Percentiles rank a stretch among this genome's conserved stretches.
These are phyloP conservation scores for Tympanuchus pallidicinctus DNA, from an alignment of 2,113 vertebrate genomes.

Conservation along the genomic window DNA sequence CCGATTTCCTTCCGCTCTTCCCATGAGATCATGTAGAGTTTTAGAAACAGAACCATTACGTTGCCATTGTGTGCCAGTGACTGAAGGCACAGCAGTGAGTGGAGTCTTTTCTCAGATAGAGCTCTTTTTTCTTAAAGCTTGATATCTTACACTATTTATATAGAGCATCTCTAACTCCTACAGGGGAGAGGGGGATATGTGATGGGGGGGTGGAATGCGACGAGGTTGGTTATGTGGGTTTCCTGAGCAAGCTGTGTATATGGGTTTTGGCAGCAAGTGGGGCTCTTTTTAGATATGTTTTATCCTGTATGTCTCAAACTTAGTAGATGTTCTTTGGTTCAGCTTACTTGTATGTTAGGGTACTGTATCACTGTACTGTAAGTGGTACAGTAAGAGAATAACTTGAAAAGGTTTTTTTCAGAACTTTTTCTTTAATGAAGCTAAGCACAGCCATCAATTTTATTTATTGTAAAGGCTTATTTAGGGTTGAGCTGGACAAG, in stretches of 20 bases:
- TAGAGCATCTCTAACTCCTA: neutral
- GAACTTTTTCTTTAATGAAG: neutral
- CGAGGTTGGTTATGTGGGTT: neutral
- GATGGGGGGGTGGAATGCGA: neutral
- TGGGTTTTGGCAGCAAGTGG: neutral
- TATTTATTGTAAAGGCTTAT: neutral
- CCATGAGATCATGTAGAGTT: neutral
- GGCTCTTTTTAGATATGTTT: neutral
- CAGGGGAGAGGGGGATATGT: neutral
- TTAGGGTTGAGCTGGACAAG: neutral
- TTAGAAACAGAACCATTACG: neutral
- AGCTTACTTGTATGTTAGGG: neutral
- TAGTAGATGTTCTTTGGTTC: neutral
- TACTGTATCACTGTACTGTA: rapidly evolving
- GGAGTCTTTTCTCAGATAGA: neutral
- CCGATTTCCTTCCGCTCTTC: neutral
- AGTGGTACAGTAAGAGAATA: neutral
- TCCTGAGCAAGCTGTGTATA: neutral
- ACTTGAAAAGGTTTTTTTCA: neutral
- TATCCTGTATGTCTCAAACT: neutral
- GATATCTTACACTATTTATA: neutral
- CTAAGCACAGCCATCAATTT: neutral
- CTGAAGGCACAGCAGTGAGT: neutral
- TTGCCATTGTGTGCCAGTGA: neutral
- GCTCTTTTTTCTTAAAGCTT: neutral